A percentile compares a stretch with the other conserved stretches of the same genome.
These are phyloP conservation scores for Drosophila dives DNA, from an alignment of 2,888 invertebrate species.

Conservation along the genomic window DNA sequence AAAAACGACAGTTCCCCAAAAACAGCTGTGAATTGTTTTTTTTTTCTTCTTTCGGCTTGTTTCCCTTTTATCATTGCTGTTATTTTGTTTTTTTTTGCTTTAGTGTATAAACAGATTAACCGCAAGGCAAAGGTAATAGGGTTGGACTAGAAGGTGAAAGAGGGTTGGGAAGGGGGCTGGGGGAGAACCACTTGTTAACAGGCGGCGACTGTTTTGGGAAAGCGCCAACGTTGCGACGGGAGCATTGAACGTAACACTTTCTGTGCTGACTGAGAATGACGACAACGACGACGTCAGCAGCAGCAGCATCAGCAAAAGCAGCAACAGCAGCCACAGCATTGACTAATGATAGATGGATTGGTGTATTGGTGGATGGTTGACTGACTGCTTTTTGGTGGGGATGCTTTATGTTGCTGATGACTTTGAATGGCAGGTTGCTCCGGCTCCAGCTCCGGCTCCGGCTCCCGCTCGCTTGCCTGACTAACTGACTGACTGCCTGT, in stretches of 20 bases:
- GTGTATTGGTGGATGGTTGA: constrained; percentile 39
- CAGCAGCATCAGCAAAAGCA: constrained; percentile 27
- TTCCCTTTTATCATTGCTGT: constrained; percentile 17
- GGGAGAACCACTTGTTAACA: constrained; percentile 72
- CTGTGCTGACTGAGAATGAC: constrained; percentile 57
- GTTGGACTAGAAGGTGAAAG: constrained; percentile 1
- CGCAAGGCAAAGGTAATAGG: constrained; percentile 37
- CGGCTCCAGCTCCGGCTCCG: constrained; percentile 14
- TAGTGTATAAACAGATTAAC: constrained; percentile 60
- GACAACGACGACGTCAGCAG: constrained; percentile 24
- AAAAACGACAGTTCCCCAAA: constrained; percentile 43
- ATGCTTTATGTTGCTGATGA: constrained; percentile 65
- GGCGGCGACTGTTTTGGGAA: constrained; percentile 65
- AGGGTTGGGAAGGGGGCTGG: not conserved
- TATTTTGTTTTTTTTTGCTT: constrained; percentile 15
- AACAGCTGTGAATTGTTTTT: constrained; percentile 37
- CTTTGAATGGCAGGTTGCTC: constrained; percentile 69
- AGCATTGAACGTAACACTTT: constrained; percentile 79
- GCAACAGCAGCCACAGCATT: constrained; percentile 60
- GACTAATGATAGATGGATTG: constrained; percentile 80
- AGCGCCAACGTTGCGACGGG: constrained; percentile 65
- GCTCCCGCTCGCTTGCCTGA: constrained; percentile 5
- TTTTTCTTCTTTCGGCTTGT: not conserved
- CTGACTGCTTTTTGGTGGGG: constrained; percentile 52
- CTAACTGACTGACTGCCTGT: constrained; percentile 26